A percentile compares a stretch with the other conserved stretches of the same genome.
Conservation (phyloP, 2,888 invertebrate genomes). For the Ophion ellenae region DNA sequence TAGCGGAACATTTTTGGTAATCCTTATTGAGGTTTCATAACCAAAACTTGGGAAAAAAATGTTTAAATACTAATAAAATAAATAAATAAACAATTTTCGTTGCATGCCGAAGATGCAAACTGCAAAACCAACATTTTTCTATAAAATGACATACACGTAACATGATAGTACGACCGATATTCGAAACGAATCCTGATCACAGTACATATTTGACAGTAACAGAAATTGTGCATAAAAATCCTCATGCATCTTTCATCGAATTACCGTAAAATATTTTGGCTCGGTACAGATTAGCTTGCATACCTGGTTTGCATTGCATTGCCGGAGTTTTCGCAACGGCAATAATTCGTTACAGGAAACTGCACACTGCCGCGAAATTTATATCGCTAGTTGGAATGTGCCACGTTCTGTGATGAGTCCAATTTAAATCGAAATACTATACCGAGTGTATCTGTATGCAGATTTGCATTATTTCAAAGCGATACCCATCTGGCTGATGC, state of each 20-base stretch:
- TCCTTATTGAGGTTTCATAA: too few relatives aligned
- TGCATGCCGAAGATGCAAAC: too few relatives aligned
- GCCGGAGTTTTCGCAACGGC: not conserved
- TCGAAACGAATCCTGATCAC: too few relatives aligned
- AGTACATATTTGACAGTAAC: too few relatives aligned
- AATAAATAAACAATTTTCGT: too few relatives aligned
- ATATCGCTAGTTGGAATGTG: not conserved
- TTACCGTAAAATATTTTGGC: not conserved
- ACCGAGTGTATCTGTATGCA: constrained; percentile 31
- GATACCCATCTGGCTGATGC: constrained; percentile 50
- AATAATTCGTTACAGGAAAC: not conserved
- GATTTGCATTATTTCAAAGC: constrained; percentile 39
- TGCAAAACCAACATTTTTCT: too few relatives aligned
- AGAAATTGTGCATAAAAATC: not conserved
- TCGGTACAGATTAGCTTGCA: not conserved
- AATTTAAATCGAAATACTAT: constrained; percentile 9
- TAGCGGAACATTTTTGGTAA: too few relatives aligned
- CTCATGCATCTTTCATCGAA: not conserved
- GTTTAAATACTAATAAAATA: too few relatives aligned
- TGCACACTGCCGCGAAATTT: not conserved
- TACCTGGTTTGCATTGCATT: not conserved
- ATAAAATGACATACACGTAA: too few relatives aligned
- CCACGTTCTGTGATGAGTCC: not conserved
- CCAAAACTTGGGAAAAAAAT: too few relatives aligned
- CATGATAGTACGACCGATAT: too few relatives aligned